Conservation (phyloP, 1,140 invertebrate genomes). For the Tenebrio molitor region DNA sequence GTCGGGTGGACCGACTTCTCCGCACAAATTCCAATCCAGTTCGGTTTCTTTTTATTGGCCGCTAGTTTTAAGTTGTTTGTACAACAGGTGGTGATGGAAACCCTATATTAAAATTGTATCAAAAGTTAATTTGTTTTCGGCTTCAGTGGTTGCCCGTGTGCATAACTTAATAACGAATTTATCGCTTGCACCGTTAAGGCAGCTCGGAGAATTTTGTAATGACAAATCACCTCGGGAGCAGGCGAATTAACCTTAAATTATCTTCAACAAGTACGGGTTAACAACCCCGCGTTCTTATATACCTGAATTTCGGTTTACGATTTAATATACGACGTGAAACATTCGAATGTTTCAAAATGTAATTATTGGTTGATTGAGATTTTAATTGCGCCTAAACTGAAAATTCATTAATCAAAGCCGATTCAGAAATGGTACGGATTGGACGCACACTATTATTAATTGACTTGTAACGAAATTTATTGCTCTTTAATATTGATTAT, state of each 20-base stretch:
- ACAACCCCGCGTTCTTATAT: constrained; percentile 23
- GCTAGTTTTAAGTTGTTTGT: constrained; percentile 50
- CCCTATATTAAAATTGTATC: constrained; percentile 54
- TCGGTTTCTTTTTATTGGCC: constrained; percentile 47
- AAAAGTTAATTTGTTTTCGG: constrained; percentile 52
- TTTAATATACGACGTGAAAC: constrained; percentile 3
- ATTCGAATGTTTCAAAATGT: constrained; percentile 5
- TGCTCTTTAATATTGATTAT: constrained; percentile 36
- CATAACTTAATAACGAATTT: constrained; percentile 31
- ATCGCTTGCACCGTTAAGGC: constrained; percentile 34
- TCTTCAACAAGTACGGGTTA: constrained; percentile 28
- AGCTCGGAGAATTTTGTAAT: constrained; percentile 21
- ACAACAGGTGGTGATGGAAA: constrained; percentile 53
- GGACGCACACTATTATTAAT: constrained; percentile 28
- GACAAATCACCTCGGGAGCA: constrained; percentile 31
- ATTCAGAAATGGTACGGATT: constrained; percentile 18
- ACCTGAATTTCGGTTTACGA: neutral
- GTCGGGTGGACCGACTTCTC: constrained; percentile 33
- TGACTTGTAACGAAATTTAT: constrained; percentile 44
- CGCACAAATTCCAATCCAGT: constrained; percentile 50
- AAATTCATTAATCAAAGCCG: constrained; percentile 26
- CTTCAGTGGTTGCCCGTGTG: constrained; percentile 27
- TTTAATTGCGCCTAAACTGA: constrained; percentile 27
- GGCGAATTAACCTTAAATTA: constrained; percentile 34
- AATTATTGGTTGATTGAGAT: constrained; percentile 25